Percentiles rank a stretch among this genome's conserved stretches.
Evolutionary conservation across 2,888 invertebrate species (phyloP).

Genomic region (Microchrysa polita): DNA sequence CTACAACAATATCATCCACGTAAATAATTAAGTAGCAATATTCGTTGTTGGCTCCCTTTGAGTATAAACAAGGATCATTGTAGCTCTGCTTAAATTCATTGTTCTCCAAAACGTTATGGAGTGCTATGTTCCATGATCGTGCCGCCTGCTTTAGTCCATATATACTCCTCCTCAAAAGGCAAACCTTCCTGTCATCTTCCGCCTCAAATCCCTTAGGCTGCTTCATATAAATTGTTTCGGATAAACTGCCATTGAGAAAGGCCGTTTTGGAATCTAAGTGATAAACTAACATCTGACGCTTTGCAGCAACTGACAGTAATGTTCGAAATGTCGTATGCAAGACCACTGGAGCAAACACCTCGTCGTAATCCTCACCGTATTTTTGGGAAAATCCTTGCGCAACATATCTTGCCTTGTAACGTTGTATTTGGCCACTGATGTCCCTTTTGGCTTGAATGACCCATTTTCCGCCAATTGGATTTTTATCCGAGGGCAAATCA

Average conservation of each 20-base stretch:
- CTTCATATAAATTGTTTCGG: background rate
- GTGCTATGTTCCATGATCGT: no score
- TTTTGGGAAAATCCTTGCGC: background rate
- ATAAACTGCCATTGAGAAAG: background rate
- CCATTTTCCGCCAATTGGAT: background rate
- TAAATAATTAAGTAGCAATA: no score
- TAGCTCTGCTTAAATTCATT: no score
- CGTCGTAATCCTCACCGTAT: background rate
- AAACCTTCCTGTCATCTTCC: no score
- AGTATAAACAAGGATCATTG: no score
- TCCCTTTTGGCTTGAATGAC: background rate
- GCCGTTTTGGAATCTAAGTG: background rate
- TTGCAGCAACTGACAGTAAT: background rate
- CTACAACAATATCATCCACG: no score
- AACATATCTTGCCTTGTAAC: constrained; percentile 7
- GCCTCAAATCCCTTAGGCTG: background rate
- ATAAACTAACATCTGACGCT: background rate
- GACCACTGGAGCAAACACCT: background rate
- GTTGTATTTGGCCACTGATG: background rate
- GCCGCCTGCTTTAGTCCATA: no score
- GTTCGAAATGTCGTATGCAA: background rate
- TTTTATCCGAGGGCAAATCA: background rate
- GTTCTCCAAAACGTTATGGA: no score
- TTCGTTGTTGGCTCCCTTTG: no score
- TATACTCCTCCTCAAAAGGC: no score